Base-by-base conservation (phyloP, 2,113 vertebrate species). In the Pangasianodon gigas region DNA sequence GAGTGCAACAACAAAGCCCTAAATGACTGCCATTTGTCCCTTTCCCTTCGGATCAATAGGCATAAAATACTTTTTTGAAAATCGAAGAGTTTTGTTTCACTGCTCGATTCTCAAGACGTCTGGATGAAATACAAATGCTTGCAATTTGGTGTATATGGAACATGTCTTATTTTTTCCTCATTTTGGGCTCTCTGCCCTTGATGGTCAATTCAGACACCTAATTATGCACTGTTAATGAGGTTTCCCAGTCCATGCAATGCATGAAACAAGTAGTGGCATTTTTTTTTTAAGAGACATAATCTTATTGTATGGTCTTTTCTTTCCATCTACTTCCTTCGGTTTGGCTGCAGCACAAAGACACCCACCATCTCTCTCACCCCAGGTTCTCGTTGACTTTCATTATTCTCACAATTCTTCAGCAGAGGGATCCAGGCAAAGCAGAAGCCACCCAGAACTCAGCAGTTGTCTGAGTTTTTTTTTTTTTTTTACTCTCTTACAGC, bases 21-120 rank as follows among this genome's bases (percentile, higher is more conserved):
- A 90, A 86, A 92, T 91, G 77, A 87, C 89, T 84, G 69, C 86
- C 86, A 89, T 92, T 92, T 90, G 89, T 92, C 84, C 83, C 54
- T 71, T 89, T 81, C 81, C 77, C 82, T 88, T 24, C 62, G 58
- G 88, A 91, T 88, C 88, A 90, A 90, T 91, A 77, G 32, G 41
- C 52, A 54, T 62, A 71, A 84, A 89, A 88, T 91, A 79, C 14
- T 6, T 86, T 87, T 88, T 71, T 65, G 29, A 90, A 84, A 91
- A 91, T 86, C 54, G 37, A 86, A 65, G n/a, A 79, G 77, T 90
- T 91, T 88, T 89, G 85, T 92, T 87, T 51, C 48, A 58, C 60
- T 37, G 56, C 71, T 87, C 37, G 46, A 37, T 89, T 69, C 69
- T 81, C 56, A 85, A 54, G 51, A 82, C 74, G 19, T 37, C 48